Percentiles rank a stretch among this genome's conserved stretches.
These are phyloP conservation scores for Castor canadensis DNA, from an alignment of 2,113 vertebrate genomes.

Conservation along the genomic window DNA sequence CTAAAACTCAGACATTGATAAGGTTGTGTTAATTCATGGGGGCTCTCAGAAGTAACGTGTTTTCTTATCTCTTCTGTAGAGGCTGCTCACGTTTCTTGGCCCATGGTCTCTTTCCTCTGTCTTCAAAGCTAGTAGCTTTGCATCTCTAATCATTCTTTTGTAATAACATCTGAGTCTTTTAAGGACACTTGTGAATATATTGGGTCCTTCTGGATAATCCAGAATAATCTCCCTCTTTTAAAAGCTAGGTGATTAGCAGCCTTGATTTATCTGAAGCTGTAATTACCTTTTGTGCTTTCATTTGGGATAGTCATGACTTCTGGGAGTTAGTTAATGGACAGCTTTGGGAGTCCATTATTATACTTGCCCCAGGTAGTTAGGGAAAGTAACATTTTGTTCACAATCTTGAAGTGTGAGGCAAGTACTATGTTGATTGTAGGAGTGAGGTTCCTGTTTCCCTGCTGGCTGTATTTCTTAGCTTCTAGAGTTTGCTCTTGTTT, in stretches of 20 bases:
- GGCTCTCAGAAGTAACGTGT: not conserved
- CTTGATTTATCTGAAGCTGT: not conserved
- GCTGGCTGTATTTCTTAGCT: not conserved
- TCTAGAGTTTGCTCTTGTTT: not conserved
- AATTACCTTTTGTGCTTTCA: not conserved
- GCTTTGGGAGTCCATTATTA: not conserved
- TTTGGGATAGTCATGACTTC: not conserved
- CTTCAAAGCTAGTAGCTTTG: not conserved
- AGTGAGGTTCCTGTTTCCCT: not conserved
- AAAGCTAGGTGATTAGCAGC: not conserved
- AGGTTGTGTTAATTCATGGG: not conserved
- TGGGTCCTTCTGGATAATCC: not conserved
- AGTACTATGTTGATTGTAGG: not conserved
- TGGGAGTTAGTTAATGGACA: not conserved
- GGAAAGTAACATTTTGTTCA: not conserved
- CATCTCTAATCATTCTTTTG: not conserved
- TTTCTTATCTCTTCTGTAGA: not conserved
- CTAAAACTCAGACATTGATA: not conserved
- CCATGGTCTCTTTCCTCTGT: not conserved
- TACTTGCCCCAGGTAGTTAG: not conserved
- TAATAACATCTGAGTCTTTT: not conserved
- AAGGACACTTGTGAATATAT: not conserved
- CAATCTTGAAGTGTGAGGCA: not conserved
- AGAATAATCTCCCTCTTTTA: not conserved
- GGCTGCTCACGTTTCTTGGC: not conserved